A percentile compares a stretch with the other conserved stretches of the same genome.
Evolutionary conservation across 2,797 vertebrate genomes (phyloP).

Genomic region (Gymnoscopelus braueri): DNA sequence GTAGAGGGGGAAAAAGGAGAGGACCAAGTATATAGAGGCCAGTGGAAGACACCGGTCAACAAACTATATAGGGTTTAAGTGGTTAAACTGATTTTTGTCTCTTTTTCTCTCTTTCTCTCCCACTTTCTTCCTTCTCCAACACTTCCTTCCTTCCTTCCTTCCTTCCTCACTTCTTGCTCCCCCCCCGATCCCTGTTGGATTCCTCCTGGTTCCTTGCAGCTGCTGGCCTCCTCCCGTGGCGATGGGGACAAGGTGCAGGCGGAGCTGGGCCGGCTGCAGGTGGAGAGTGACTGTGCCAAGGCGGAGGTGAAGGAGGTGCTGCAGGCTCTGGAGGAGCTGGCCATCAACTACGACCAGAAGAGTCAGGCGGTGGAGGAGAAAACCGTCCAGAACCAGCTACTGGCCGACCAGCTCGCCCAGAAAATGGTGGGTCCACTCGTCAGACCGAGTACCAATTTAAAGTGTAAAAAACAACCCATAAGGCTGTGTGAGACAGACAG

Average conservation of each 20-base stretch:
- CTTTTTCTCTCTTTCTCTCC: background rate
- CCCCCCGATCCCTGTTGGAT: background rate
- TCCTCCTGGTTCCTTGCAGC: conserved; percentile 81
- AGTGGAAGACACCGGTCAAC: too few species aligned
- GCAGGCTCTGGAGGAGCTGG: conserved; percentile 87
- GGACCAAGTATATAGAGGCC: too few species aligned
- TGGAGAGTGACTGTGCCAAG: conserved; percentile 92
- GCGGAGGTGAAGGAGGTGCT: conserved; percentile 89
- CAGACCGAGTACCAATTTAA: too few species aligned
- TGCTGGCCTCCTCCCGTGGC: conserved; percentile 90
- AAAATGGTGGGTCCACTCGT: conserved; percentile 84
- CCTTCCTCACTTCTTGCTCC: background rate
- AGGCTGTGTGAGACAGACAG: too few species aligned
- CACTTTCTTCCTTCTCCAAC: background rate
- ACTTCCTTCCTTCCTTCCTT: background rate
- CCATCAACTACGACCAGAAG: conserved; percentile 88
- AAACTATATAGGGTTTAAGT: too few species aligned
- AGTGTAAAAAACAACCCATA: too few species aligned
- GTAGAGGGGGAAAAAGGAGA: too few species aligned
- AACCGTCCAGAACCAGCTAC: conserved; percentile 90
- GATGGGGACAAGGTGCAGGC: conserved; percentile 93
- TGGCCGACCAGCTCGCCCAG: conserved; percentile 91
- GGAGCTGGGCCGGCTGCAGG: conserved; percentile 90
- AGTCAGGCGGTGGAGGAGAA: conserved; percentile 89
- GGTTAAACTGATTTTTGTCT: too few species aligned